Percentiles rank a stretch among this genome's conserved stretches.
phyloP scores from a whole-genome alignment of 2,888 invertebrate genomes.

The Tridacna gigas region DNA sequence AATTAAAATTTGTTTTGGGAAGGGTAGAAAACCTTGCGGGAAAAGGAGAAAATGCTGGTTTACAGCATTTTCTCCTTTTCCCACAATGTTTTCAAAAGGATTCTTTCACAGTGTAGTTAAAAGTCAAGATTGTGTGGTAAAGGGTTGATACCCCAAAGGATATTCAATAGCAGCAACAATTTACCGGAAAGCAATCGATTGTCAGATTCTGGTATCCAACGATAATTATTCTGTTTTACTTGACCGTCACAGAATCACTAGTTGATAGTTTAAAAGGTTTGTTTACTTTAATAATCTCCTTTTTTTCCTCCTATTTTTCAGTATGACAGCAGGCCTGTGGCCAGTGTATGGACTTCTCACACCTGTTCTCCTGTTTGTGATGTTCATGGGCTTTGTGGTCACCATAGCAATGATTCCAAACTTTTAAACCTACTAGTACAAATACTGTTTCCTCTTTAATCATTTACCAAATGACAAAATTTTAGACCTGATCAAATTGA shows the following conservation, averaged over 20 bases:
- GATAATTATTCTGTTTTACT: no score
- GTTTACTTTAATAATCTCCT: no score
- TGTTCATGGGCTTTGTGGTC: conserved; percentile 84
- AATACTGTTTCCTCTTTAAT: neutral
- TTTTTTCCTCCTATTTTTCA: conserved; percentile 64
- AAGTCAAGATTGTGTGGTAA: no score
- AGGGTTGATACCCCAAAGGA: no score
- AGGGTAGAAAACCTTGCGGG: neutral
- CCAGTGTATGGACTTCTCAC: conserved; percentile 83
- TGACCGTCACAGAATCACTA: no score
- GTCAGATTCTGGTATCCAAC: no score
- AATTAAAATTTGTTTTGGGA: no score
- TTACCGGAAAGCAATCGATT: no score
- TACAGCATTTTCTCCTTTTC: neutral
- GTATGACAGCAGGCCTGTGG: conserved; percentile 83
- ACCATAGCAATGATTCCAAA: conserved; percentile 81
- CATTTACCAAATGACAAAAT: neutral
- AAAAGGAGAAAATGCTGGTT: neutral
- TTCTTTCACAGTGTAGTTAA: neutral
- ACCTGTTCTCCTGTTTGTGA: conserved; percentile 79
- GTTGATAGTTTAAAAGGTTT: neutral
- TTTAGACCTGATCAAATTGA: neutral
- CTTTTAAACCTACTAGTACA: conserved; percentile 55
- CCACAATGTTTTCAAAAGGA: neutral
- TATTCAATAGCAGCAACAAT: no score